These are phyloP conservation scores for Gambusia yucatana DNA, from an alignment of 2,797 vertebrate genomes.

Conservation along the genomic window DNA sequence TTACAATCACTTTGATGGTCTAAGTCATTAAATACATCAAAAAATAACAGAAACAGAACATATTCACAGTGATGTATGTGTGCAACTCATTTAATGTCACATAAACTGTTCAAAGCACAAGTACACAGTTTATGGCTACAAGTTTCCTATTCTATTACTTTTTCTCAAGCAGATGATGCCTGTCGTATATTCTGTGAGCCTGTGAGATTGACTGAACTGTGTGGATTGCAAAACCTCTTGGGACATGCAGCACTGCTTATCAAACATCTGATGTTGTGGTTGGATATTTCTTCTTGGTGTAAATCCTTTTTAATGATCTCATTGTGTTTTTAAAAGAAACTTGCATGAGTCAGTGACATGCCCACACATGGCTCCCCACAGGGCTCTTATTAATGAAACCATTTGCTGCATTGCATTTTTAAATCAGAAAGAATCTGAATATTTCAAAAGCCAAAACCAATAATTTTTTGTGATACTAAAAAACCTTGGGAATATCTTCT, in stretches of 20 bases:
- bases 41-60: neutral
- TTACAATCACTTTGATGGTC: neutral
- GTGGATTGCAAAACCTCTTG: neutral
- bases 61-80: neutral
- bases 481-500: slow-evolving; percentile 10
- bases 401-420: neutral
- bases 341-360: neutral
- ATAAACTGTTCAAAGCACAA: neutral
- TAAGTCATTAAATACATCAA: neutral
- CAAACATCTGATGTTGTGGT: slow-evolving; percentile 1
- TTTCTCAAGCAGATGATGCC: neutral
- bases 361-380: neutral
- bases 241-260: neutral
- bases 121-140: neutral
- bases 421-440: neutral
- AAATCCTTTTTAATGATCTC: slow-evolving; percentile 6
- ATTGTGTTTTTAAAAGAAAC: neutral
- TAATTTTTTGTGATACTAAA: slow-evolving; percentile 9
- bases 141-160: slow-evolving; percentile 1
- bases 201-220: neutral
- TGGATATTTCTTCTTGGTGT: slow-evolving; percentile 6
- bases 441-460: slow-evolving; percentile 14
- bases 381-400: neutral
- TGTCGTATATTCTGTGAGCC: neutral
- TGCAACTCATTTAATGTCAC: neutral